Conservation (phyloP, 2,888 invertebrate species). For the Norana najaformis region DNA sequence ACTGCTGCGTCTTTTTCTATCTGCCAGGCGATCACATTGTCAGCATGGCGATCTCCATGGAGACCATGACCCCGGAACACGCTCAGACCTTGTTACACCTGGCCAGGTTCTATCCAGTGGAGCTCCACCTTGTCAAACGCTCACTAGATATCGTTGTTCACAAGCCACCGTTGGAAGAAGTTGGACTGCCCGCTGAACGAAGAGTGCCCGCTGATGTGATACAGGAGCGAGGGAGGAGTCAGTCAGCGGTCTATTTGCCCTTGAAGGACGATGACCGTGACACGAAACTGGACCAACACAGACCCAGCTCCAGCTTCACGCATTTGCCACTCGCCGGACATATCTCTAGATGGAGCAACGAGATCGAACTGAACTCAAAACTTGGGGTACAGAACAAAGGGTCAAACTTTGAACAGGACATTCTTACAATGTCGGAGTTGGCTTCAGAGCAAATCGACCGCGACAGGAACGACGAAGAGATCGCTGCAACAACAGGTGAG, state of each 20-base stretch:
- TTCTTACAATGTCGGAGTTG: background rate
- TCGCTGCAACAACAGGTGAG: background rate
- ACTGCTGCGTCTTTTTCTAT: background rate
- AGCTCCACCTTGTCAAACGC: background rate
- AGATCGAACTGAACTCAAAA: background rate
- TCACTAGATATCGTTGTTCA: background rate
- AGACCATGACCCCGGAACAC: background rate
- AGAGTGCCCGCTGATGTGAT: background rate
- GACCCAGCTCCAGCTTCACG: slow-evolving; percentile 9
- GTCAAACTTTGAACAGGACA: background rate
- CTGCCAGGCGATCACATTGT: background rate
- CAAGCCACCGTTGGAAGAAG: background rate
- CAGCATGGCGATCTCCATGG: slow-evolving; percentile 16
- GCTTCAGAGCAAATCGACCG: background rate
- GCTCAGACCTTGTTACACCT: background rate
- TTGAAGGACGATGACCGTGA: background rate
- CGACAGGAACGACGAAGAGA: background rate
- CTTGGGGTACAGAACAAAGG: background rate
- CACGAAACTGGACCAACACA: background rate
- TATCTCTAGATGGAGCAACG: background rate
- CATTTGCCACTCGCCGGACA: background rate
- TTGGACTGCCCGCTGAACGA: background rate
- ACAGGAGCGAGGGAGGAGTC: background rate
- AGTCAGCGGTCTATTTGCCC: background rate
- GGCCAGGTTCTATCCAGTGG: slow-evolving; percentile 1